A percentile compares a stretch with the other conserved stretches of the same genome.
Evolutionary conservation across 2,888 invertebrate species (phyloP).

Genomic region (Eristalis tenax): DNA sequence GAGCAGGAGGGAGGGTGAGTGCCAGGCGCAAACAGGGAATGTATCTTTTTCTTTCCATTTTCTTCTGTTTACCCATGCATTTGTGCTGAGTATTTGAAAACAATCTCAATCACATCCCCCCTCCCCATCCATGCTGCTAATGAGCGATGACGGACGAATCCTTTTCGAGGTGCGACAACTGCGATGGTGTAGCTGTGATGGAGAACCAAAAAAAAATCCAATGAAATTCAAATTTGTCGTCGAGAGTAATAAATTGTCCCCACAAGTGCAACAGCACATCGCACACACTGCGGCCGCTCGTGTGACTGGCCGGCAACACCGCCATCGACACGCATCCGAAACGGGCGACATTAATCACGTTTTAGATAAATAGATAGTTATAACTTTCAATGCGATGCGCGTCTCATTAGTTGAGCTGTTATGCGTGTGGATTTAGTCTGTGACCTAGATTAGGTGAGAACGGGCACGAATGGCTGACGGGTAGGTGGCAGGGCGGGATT

Average conservation of each 20-base stretch:
- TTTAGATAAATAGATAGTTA: constrained; percentile 59
- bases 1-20: neutral
- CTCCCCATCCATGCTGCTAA: constrained; percentile 7
- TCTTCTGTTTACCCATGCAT: constrained; percentile 21
- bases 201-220: constrained; percentile 27
- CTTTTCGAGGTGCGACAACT: constrained; percentile 47
- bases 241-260: constrained; percentile 60
- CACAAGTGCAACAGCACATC: constrained; percentile 25
- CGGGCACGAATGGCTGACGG: constrained; percentile 18
- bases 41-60: constrained; percentile 13
- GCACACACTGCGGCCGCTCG: neutral
- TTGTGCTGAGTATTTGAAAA: constrained; percentile 35
- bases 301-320: neutral
- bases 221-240: constrained; percentile 70
- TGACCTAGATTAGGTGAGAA: constrained; percentile 61
- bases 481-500: neutral
- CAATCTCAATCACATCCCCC: constrained; percentile 12
- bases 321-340: neutral
- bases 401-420: constrained; percentile 52
- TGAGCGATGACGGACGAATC: constrained; percentile 21
- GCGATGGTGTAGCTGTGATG: constrained; percentile 24
- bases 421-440: constrained; percentile 39
- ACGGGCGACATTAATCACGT: constrained; percentile 58
- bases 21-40: constrained; percentile 22
- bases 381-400: constrained; percentile 54